Percentiles rank a stretch among this genome's conserved stretches.
Evolutionary conservation across 2,797 vertebrate species (phyloP).

Genomic region (Neoniphon sammara): DNA sequence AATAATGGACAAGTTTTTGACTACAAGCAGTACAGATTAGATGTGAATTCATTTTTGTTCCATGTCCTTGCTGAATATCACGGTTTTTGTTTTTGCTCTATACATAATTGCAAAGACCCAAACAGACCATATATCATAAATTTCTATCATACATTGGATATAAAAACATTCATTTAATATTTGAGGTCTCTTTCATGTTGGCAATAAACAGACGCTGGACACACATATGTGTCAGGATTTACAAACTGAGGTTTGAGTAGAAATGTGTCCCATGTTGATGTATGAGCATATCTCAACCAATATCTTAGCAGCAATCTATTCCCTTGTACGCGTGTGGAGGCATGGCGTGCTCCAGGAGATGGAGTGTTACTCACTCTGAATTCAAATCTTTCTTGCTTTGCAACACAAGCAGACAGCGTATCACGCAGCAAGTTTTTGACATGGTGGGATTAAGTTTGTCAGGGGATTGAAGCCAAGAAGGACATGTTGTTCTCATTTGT

Average conservation of each 20-base stretch:
- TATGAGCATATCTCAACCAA: not conserved
- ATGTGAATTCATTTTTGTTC: conserved; percentile 19
- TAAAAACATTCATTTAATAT: conserved; percentile 8
- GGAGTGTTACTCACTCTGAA: conserved; percentile 10
- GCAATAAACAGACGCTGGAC: not conserved
- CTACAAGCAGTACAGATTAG: not conserved
- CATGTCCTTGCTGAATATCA: not conserved
- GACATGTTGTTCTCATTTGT: conserved; percentile 13
- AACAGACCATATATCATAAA: too few species aligned
- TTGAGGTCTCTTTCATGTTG: conserved; percentile 21
- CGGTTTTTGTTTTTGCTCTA: conserved; percentile 11
- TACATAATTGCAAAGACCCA: not conserved
- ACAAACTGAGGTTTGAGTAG: not conserved
- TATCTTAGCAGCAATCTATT: conserved; percentile 1
- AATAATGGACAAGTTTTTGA: too few species aligned
- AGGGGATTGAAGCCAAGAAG: conserved; percentile 10
- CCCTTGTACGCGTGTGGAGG: not conserved
- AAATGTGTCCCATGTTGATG: conserved; percentile 16
- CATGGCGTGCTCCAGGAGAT: conserved; percentile 3
- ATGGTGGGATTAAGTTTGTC: conserved; percentile 2
- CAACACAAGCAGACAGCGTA: conserved; percentile 8
- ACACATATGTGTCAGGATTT: conserved; percentile 27
- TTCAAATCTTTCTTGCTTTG: conserved; percentile 26
- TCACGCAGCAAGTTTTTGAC: conserved; percentile 5
- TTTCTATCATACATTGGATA: too few species aligned